phyloP scores from a whole-genome alignment of 2,797 vertebrate species.

The Sebastes hubbsi region DNA sequence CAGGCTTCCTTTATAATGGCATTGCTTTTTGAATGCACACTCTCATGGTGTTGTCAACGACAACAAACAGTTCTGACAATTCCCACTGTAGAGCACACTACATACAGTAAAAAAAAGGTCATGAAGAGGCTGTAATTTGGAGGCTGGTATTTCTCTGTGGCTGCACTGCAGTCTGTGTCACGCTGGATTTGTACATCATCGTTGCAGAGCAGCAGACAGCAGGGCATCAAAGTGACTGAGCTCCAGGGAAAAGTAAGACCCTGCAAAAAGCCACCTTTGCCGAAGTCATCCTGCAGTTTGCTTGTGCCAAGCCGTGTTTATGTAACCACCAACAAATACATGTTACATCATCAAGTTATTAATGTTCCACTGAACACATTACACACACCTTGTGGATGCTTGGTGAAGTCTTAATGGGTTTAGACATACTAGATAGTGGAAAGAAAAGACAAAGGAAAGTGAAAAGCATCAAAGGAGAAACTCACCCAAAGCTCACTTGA shows the following conservation, averaged over 20 bases:
- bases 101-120: neutral
- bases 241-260: constrained; percentile 23
- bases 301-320: constrained; percentile 17
- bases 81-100: neutral
- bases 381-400: neutral
- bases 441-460: neutral
- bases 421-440: neutral
- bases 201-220: neutral
- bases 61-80: neutral
- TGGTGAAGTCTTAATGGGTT: neutral
- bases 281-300: constrained; percentile 17
- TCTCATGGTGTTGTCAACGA: neutral
- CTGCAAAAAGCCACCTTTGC: neutral
- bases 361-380: constrained; percentile 38
- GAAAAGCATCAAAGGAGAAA: neutral
- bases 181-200: neutral
- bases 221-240: neutral
- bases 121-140: neutral
- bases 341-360: constrained; percentile 48
- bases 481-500: neutral
- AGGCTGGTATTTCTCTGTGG: neutral
- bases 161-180: constrained; percentile 5
- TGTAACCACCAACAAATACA: constrained; percentile 32
- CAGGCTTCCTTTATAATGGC: neutral
- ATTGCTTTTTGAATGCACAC: neutral